Base-by-base conservation (phyloP, 1,140 invertebrate species). In the Phymorhynchus buccinoides region DNA sequence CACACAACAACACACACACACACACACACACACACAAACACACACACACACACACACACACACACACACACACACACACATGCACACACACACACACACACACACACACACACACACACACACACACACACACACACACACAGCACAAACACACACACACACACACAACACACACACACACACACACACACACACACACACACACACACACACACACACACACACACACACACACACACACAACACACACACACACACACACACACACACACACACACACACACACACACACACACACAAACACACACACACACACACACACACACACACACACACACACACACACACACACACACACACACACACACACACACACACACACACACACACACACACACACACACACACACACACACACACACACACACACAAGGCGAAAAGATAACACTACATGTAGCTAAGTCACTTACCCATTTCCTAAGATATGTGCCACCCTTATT, bases 21-120 rank as follows among this genome's bases (percentile, higher is more conserved):
- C 71, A 75, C 71, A 75, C 71, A 71, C 71, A 75, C 71, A 75
- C 71, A 75, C 71, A 75, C 71, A 75, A 30, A 75, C 71, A 75
- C 66, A 71, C 52, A 71, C 66, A 71, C 66, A 71, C 7, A 71
- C 7, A 9, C 7, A 71, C 66, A 71, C 66, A 71, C 66, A 71
- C 66, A 71, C 66, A 71, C 66, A 71, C 66, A 71, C 66, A 71
- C 66, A 71, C 66, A 71, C 66, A 71, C 66, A 32, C 66, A 32
- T n/a, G 66, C 66, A 71, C 66, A 71, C 66, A 71, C 66, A 71
- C 66, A 71, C 66, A 71, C 66, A 71, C 66, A 32, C 22, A 14
- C 22, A 9, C 66, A 71, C 66, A 71, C 66, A 71, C 66, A 71
- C 66, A 75, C 71, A 75, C 71, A 75, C 71, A 75, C 71, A 75